Evolutionary conservation across 2,113 vertebrate species (phyloP).

Genomic region (Candoia aspera): DNA sequence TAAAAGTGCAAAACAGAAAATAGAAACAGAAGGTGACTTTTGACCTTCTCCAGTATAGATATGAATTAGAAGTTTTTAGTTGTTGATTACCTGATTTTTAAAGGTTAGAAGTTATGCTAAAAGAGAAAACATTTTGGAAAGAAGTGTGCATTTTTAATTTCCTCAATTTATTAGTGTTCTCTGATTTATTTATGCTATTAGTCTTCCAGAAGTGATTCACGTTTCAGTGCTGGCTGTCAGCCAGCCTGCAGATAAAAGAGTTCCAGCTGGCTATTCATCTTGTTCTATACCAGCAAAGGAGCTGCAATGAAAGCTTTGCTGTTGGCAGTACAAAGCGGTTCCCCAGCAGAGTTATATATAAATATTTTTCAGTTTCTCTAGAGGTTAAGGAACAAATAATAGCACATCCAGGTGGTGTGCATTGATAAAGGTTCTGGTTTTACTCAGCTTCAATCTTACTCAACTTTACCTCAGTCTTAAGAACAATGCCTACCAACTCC

Average conservation of each 20-base stretch:
- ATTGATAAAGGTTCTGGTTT: not conserved
- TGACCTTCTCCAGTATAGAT: no score
- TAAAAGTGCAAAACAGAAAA: no score
- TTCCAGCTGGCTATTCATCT: constrained; percentile 51
- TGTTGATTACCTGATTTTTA: not conserved
- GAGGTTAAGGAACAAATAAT: not conserved
- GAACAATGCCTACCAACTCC: not conserved
- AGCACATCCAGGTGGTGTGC: not conserved
- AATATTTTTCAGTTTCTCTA: constrained; percentile 16
- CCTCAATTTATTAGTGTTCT: not conserved
- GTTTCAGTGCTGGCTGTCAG: constrained; percentile 36
- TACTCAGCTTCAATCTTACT: not conserved
- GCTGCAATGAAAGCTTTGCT: constrained; percentile 16
- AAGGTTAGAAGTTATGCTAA: accelerated
- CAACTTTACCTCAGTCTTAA: not conserved
- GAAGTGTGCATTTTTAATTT: accelerated
- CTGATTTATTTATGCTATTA: not conserved
- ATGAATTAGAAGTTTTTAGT: not conserved
- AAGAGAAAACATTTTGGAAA: not conserved
- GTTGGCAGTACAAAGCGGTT: constrained; percentile 3
- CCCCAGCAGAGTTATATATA: not conserved
- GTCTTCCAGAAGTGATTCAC: constrained; percentile 29
- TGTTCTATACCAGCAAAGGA: constrained; percentile 24
- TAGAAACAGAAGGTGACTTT: no score
- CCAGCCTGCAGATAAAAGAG: constrained; percentile 33